phyloP scores from a whole-genome alignment of 2,888 invertebrate genomes.

The Plebejus argus region DNA sequence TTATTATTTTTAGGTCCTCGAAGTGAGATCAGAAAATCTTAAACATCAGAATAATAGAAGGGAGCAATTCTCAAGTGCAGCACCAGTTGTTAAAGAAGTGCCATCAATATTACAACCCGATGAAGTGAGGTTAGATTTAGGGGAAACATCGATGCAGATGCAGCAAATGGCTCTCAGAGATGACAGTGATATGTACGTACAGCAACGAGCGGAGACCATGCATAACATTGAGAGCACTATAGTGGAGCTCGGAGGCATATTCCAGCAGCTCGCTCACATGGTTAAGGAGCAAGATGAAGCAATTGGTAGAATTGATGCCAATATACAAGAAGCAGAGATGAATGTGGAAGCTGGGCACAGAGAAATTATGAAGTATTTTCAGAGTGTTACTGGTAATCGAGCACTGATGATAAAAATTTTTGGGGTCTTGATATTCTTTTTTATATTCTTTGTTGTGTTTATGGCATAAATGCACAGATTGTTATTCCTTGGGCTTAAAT shows the following conservation, averaged over 20 bases:
- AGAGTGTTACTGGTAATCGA: slow-evolving; percentile 96
- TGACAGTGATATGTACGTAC: slow-evolving; percentile 94
- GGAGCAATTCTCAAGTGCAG: slow-evolving; percentile 88
- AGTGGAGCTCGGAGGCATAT: slow-evolving; percentile 99
- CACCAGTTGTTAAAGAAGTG: slow-evolving; percentile 71
- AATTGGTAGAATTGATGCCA: slow-evolving; percentile 97
- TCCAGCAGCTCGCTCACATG: slow-evolving; percentile 97
- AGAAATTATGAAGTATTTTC: slow-evolving; percentile 98
- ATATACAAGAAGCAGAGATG: slow-evolving; percentile 96
- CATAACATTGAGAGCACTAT: slow-evolving; percentile 99
- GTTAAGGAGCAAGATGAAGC: slow-evolving; percentile 99
- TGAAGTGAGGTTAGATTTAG: slow-evolving; percentile 93
- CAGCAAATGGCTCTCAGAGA: slow-evolving; percentile 90
- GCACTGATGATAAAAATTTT: slow-evolving; percentile 99
- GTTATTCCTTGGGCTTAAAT: slow-evolving; percentile 24
- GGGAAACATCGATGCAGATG: slow-evolving; percentile 77
- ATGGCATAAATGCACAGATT: slow-evolving; percentile 83
- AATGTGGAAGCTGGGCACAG: slow-evolving; percentile 99
- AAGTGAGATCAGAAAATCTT: slow-evolving; percentile 98
- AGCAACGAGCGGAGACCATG: slow-evolving; percentile 98
- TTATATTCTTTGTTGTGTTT: slow-evolving; percentile 99
- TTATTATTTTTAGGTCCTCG: slow-evolving; percentile 84
- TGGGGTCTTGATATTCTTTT: slow-evolving; percentile 98
- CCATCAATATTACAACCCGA: slow-evolving; percentile 81
- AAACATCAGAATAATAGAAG: slow-evolving; percentile 96